phyloP scores from a whole-genome alignment of 2,113 vertebrate species.

The Neogale vison region DNA sequence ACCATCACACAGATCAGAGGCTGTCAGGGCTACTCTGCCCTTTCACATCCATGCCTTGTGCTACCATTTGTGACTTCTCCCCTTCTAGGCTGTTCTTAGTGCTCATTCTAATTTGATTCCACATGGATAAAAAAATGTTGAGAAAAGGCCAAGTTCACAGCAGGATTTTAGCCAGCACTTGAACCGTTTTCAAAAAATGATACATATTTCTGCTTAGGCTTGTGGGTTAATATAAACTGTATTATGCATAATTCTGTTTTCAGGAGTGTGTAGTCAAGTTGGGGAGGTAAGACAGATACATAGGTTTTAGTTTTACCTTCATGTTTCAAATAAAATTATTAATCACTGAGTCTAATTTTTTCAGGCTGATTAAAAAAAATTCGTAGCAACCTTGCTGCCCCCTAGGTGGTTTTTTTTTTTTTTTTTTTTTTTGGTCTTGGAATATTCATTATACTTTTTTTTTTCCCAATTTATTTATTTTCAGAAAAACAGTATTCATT shows the following conservation, averaged over 20 bases:
- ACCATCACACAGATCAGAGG: not conserved
- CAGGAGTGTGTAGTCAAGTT: not conserved
- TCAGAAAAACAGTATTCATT: no score
- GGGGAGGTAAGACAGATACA: not conserved
- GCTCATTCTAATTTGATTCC: constrained; percentile 32
- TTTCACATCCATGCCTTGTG: not conserved
- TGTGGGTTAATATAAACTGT: not conserved
- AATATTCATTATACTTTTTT: no score
- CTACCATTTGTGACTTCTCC: not conserved
- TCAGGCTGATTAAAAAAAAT: not conserved
- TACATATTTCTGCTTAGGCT: not conserved
- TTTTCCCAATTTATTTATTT: no score
- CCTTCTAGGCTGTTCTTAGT: not conserved
- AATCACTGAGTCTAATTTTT: not conserved
- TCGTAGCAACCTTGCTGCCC: not conserved
- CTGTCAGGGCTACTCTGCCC: not conserved
- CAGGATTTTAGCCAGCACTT: not conserved
- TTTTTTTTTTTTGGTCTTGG: no score
- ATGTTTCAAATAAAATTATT: constrained; percentile 19
- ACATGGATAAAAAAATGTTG: constrained; percentile 28
- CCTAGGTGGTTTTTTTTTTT: not conserved
- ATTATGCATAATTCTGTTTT: not conserved
- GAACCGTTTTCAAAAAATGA: not conserved
- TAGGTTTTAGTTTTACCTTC: not conserved
- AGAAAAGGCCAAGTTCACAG: not conserved